Evolutionary conservation across 2,888 invertebrate genomes (phyloP), one percentile per base, ranked within the genome.

Genomic region (Drosophila eohydei): DNA sequence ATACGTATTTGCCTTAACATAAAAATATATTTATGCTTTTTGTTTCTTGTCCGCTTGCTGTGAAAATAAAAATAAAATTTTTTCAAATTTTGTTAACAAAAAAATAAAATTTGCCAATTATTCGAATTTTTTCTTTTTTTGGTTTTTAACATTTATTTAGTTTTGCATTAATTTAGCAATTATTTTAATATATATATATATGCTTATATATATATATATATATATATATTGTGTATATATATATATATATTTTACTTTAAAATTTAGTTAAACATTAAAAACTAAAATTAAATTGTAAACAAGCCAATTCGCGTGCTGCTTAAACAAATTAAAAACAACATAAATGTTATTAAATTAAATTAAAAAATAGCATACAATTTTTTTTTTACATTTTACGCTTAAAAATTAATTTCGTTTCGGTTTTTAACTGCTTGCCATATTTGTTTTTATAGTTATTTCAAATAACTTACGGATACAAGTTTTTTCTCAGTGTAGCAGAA

Each of bases 71-170:
- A 40, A 30, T 40, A 26, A 68, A 57, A 50, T 40, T 54, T 51
- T 14, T 9, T 30, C 2, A 5, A 44, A 54, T 58, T 16, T 34
- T 34, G 50, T 9, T 14, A 38, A 40, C 14, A 38, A 34, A 57
- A 72, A 70, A 89, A 79, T 79, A 41, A 89, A 80, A 87, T 69
- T 88, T 79, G 75, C 88, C 86, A 87, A 87, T 89, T 81, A 21
- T 71, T 48, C 30, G 50, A 63, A 62, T 56, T 71, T 58, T 72
- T 81, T 83, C 21, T 78, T 78, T 83, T 86, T 80, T 74, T 80
- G 83, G 73, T 73, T 82, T 86, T 85, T 83, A 87, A 87, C 86
- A 87, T 87, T 87, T 87, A 87, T 87, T 87, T 89, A 87, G 90
- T 89, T 50, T 89, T 89, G 85, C 89, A 82, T 86, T 89, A 84